Evolutionary conservation across 2,797 vertebrate genomes (phyloP).

Genomic region (Scyliorhinus canicula): DNA sequence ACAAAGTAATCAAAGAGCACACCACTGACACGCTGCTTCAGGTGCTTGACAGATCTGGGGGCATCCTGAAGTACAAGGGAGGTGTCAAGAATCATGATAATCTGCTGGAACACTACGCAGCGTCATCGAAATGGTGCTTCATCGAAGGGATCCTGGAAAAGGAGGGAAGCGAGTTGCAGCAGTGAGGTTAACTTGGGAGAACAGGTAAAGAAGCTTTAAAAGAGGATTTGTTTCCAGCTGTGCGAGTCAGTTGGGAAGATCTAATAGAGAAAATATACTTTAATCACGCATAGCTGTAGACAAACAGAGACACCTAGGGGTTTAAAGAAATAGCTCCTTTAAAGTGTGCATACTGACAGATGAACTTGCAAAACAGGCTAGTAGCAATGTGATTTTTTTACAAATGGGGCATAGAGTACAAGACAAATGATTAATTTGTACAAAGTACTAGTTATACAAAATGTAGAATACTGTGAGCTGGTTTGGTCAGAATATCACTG

Average conservation of each 20-base stretch:
- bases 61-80: neutral
- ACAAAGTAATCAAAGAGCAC: neutral
- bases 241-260: neutral
- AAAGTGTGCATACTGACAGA: neutral
- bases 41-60: neutral
- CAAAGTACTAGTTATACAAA: neutral
- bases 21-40: neutral
- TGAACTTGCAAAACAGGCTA: neutral
- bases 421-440: neutral
- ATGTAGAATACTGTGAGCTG: neutral
- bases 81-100: neutral
- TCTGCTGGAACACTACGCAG: neutral
- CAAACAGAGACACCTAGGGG: slow-evolving; percentile 17
- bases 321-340: neutral
- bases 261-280: neutral
- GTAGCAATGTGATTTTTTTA: neutral
- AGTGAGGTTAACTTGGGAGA: neutral
- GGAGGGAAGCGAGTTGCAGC: neutral
- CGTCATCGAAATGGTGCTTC: neutral
- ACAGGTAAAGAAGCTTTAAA: neutral
- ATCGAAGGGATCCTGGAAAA: neutral
- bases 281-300: neutral
- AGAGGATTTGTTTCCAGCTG: neutral
- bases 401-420: neutral
- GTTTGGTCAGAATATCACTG: neutral